Evolutionary conservation across 2,113 vertebrate species (phyloP), one percentile per base, ranked within the genome.

Genomic region (Motacilla tschutschensis): DNA sequence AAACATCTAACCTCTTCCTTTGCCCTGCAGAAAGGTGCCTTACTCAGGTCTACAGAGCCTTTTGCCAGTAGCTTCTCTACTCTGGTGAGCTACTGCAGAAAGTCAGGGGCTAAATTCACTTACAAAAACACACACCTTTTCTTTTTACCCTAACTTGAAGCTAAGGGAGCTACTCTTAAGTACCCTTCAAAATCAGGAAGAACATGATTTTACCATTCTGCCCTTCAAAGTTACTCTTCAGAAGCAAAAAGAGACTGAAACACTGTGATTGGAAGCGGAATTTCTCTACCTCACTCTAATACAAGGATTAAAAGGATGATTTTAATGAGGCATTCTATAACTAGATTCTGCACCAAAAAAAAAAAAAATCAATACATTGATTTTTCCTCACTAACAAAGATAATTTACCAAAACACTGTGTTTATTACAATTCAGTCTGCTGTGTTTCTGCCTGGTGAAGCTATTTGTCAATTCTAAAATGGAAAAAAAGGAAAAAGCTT

Each of bases 331-430:
- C 38, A 51, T 82, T 54, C 48, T 62, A 19, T 79, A 93, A 93
- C 60, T 89, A 70, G 59, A 47, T 95, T 85, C 80, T 92, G 48
- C 35, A 60, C 41, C 75, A 83, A 79, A 82, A 73, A 79, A 72
- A 77, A 65, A 85, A 81, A 5, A 55, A 73, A 93, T 94, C 88
- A 86, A 64, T 92, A 48, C 24, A 85, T 92, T 20, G 62, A 88
- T 86, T 93, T 92, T 83, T 76, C 75, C 93, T 92, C 69, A 86
- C 78, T 95, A 94, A 92, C 84, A 92, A 95, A 95, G 85, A 87
- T 89, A 94, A 95, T 92, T 91, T 92, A 72, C 62, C 62, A 84
- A 90, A 93, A 87, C 44, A 59, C 41, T 75, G 35, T 79, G 58
- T 88, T 91, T 86, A 64, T 89, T 69, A 87, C 67, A 83, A 85